These are phyloP conservation scores for Pongo abelii DNA, from an alignment of 2,113 vertebrate genomes.

Conservation along the genomic window DNA sequence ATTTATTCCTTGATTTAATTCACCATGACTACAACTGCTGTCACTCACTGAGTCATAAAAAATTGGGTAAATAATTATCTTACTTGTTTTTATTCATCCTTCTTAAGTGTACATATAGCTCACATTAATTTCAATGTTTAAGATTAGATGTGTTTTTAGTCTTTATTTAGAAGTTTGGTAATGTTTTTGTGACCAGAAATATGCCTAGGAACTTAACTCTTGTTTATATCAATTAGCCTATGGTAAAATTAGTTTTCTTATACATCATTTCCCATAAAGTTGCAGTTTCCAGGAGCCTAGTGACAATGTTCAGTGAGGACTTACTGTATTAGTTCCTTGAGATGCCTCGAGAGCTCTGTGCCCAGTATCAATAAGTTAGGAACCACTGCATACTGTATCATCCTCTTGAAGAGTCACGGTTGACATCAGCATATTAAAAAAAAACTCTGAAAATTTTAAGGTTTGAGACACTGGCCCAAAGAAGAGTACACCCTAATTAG, in stretches of 20 bases:
- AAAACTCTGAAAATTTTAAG: not conserved
- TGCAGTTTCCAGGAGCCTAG: not conserved
- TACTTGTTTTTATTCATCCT: not conserved
- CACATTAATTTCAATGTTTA: not conserved
- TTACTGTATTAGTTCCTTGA: not conserved
- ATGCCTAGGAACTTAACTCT: not conserved
- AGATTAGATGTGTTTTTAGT: not conserved
- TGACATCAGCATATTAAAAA: not conserved
- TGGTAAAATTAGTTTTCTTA: not conserved
- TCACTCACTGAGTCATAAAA: not conserved
- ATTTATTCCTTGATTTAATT: not conserved
- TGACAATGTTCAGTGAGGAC: not conserved
- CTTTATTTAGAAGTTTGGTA: not conserved
- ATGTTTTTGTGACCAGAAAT: not conserved
- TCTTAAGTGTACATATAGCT: not conserved
- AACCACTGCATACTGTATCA: too few species aligned
- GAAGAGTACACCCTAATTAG: not conserved
- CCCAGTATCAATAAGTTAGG: not conserved
- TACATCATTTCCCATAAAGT: not conserved
- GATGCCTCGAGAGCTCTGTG: not conserved
- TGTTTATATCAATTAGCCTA: not conserved
- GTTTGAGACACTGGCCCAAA: not conserved
- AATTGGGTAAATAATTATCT: not conserved
- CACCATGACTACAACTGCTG: not conserved
- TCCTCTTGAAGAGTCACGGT: not conserved